These are phyloP conservation scores for Setophaga coronata DNA, from an alignment of 2,113 vertebrate species.

Conservation along the genomic window DNA sequence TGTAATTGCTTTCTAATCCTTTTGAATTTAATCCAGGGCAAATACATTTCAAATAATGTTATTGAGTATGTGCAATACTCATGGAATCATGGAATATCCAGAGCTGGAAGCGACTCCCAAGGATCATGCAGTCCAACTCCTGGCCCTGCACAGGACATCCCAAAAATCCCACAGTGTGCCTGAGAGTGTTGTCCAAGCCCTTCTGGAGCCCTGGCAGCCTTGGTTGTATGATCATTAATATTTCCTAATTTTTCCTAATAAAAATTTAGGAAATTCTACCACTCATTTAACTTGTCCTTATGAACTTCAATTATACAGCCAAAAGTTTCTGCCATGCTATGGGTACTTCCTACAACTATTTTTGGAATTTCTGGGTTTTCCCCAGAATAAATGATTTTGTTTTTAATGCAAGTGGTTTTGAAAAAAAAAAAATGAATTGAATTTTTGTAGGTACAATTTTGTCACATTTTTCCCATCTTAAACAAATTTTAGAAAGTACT, in stretches of 20 bases:
- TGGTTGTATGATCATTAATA: background rate
- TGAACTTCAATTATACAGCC: background rate
- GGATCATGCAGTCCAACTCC: background rate
- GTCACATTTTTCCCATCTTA: background rate
- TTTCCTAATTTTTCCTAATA: background rate
- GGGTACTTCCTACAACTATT: background rate
- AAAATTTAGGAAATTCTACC: background rate
- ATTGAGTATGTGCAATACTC: background rate
- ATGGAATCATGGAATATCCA: background rate
- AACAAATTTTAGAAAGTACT: background rate
- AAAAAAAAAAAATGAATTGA: background rate
- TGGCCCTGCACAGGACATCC: background rate
- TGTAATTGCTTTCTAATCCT: slow-evolving; percentile 20
- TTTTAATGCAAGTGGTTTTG: background rate
- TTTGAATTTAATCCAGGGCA: slow-evolving; percentile 32
- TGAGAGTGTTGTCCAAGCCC: background rate
- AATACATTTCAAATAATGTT: background rate
- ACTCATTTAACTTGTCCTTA: background rate
- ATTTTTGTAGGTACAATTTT: background rate
- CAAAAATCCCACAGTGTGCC: background rate
- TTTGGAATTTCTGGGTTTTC: background rate
- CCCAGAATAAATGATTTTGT: background rate
- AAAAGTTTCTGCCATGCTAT: background rate
- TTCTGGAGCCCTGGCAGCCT: background rate
- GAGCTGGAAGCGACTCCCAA: background rate